Percentiles rank a stretch among this genome's conserved stretches.
These are phyloP conservation scores for Lamellibrachia columna DNA, from an alignment of 2,888 invertebrate genomes.

Conservation along the genomic window DNA sequence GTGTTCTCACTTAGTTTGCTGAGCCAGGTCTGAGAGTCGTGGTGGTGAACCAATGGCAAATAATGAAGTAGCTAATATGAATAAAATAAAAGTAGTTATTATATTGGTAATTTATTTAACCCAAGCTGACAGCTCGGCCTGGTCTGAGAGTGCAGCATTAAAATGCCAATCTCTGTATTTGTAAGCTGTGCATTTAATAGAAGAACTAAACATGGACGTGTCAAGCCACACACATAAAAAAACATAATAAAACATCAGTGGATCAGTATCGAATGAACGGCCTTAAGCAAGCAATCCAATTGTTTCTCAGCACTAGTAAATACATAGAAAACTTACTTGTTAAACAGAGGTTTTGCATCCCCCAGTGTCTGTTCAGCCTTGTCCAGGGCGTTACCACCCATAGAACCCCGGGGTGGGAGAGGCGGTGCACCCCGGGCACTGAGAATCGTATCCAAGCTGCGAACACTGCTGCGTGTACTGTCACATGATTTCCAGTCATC, in stretches of 20 bases:
- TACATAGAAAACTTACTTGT: neutral
- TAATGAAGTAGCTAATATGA: no score
- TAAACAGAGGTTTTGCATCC: constrained; percentile 1
- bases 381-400: neutral
- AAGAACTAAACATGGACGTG: no score
- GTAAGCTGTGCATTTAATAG: no score
- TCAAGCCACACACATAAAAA: no score
- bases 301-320: neutral
- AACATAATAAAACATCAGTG: no score
- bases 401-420: neutral
- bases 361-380: neutral
- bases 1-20: no score
- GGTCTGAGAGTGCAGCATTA: no score
- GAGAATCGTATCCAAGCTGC: neutral
- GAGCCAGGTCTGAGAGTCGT: no score
- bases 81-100: neutral
- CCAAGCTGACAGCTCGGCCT: neutral
- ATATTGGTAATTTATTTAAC: neutral
- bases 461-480: neutral
- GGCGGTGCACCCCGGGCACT: neutral
- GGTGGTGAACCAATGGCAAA: no score
- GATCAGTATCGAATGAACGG: no score
- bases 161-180: no score
- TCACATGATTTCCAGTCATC: constrained; percentile 16
- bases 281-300: no score